A percentile compares a stretch with the other conserved stretches of the same genome.
These are phyloP conservation scores for Ophion obscuratus DNA, from an alignment of 2,888 invertebrate genomes.

Conservation along the genomic window DNA sequence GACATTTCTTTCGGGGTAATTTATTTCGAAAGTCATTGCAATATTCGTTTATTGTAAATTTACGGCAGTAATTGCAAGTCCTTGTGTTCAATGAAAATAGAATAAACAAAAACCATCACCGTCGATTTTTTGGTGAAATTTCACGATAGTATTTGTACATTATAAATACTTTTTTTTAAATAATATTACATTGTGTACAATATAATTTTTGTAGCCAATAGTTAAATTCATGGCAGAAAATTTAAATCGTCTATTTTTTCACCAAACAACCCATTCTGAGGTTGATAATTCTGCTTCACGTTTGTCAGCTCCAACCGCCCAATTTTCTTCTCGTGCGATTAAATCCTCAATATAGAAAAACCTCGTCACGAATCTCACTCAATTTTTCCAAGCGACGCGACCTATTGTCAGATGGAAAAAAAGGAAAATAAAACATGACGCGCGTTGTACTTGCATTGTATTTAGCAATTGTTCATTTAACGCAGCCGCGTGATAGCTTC, in stretches of 20 bases:
- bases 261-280: not conserved
- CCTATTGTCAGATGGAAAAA: not conserved
- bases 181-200: not conserved
- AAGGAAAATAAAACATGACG: not conserved
- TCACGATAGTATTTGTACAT: too few species aligned
- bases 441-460: slow-evolving; percentile 44
- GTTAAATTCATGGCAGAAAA: not conserved
- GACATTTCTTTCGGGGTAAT: not conserved
- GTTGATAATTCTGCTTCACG: not conserved
- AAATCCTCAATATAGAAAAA: not conserved
- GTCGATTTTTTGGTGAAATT: too few species aligned
- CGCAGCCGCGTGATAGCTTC: slow-evolving; percentile 34
- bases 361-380: not conserved
- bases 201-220: not conserved
- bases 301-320: not conserved
- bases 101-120: too few species aligned
- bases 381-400: not conserved
- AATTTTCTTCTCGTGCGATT: not conserved
- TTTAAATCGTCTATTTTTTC: not conserved
- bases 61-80: too few species aligned
- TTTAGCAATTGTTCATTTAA: slow-evolving; percentile 42
- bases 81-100: too few species aligned
- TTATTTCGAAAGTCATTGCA: not conserved
- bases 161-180: too few species aligned
- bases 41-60: too few species aligned